Evolutionary conservation across 2,888 invertebrate species (phyloP).

Genomic region (Campoletis raptor): DNA sequence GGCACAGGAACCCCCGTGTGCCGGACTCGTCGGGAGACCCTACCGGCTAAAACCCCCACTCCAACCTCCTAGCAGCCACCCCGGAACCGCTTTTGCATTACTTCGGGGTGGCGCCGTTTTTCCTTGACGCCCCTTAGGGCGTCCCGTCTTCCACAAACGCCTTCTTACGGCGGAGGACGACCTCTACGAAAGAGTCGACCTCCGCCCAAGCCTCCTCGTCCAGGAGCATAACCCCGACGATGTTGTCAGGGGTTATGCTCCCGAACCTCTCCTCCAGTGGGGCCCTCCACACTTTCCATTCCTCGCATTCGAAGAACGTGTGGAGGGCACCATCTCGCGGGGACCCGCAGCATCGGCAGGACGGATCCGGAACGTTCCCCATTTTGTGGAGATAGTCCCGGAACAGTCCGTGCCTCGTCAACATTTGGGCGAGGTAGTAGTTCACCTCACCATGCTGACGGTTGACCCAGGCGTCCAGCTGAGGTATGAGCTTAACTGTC

Average conservation of each 20-base stretch:
- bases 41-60: slow-evolving; percentile 24
- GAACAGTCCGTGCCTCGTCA: background rate
- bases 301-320: no score
- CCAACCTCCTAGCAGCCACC: slow-evolving; percentile 33
- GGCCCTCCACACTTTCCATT: no score
- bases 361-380: slow-evolving; percentile 7
- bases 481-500: background rate
- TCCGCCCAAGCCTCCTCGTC: background rate
- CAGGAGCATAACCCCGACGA: no score
- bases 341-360: background rate
- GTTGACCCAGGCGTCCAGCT: background rate
- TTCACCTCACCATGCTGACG: slow-evolving; percentile 39
- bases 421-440: slow-evolving; percentile 48
- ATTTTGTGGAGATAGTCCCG: slow-evolving; percentile 45
- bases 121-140: no score
- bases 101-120: no score
- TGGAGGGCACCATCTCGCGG: no score
- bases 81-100: slow-evolving; percentile 17
- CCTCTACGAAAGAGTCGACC: background rate
- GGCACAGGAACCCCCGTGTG: background rate
- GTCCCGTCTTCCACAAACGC: background rate
- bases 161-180: background rate
- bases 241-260: no score
- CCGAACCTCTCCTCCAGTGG: no score
- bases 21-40: background rate